Evolutionary conservation across 2,113 vertebrate genomes (phyloP).

Genomic region (Raja brachyura): DNA sequence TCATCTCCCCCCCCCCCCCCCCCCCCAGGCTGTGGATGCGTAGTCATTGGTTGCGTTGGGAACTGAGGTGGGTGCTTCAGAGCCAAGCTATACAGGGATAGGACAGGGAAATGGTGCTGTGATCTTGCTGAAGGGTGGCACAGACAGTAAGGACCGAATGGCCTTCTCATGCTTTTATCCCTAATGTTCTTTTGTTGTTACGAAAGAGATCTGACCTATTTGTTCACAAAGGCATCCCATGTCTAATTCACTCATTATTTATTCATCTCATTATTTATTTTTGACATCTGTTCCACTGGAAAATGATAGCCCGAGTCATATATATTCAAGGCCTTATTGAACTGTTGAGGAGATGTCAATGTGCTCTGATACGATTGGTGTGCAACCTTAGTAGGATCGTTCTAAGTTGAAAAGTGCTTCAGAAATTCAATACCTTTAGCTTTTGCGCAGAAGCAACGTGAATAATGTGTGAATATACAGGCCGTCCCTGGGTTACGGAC

Average conservation of each 20-base stretch:
- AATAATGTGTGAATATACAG: not conserved
- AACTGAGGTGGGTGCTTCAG: too few species aligned
- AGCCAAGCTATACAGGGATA: too few species aligned
- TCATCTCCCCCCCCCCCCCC: too few species aligned
- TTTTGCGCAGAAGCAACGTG: not conserved
- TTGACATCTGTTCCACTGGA: not conserved
- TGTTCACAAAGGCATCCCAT: not conserved
- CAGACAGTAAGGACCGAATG: too few species aligned
- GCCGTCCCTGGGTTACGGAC: too few species aligned
- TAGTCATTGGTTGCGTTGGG: too few species aligned
- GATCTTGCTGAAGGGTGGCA: too few species aligned
- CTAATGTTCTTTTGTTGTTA: too few species aligned
- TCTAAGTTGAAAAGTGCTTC: not conserved
- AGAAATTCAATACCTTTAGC: not conserved
- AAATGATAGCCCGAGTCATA: not conserved
- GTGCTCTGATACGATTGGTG: not conserved
- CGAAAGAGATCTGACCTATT: not conserved
- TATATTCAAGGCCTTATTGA: not conserved
- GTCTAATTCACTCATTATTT: not conserved
- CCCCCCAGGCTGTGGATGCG: too few species aligned
- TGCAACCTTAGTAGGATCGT: not conserved
- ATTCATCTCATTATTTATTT: not conserved
- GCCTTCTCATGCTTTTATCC: too few species aligned
- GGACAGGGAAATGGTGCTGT: too few species aligned
- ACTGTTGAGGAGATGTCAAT: not conserved